Base-by-base conservation (phyloP, 1,140 invertebrate genomes). In the Brachionus paranguensis region DNA sequence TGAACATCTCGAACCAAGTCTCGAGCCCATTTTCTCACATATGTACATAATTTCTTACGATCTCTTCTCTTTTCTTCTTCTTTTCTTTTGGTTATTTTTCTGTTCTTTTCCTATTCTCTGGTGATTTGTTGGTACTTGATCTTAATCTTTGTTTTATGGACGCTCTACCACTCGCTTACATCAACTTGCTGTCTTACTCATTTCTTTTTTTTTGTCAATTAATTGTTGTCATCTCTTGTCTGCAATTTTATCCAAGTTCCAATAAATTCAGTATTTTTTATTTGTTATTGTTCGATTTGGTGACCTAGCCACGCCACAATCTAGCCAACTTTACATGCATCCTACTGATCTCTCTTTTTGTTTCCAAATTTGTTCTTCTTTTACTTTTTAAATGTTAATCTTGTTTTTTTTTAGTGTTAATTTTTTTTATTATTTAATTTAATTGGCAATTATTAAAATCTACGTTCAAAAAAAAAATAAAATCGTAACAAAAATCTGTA, bases 231-330 rank as follows among this genome's bases (percentile, higher is more conserved):
- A 60, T 60, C 20, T 60, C 14, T 68, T 68, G 27, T 68, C 65
- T 68, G 12, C 65, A 14, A 14, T 12, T 68, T 68, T 68, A 5
- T 14, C 33, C 65, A 68, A 68, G 65, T 68, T 68, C 65, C 65
- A 68, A 68, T 68, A 37, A 68, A 68, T 68, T 68, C 65, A 68
- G 65, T 68, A 68, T 68, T 68, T 68, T 68, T 68, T 68, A 60
- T 20, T 60, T 60, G 53, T 60, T 60, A 60, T 20, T 60, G 53
- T 60, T 60, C 53, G 20, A 60, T 60, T 24, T 27, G 53, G 53
- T 55, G 53, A 55, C 53, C 20, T 7, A 55, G 20, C n/a, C 3
- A 5, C 29, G 29, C 29, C 29, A 55, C 53, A 10, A 60, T 60
- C 53, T 27, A 60, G 53, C 53, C 53, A 60, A 20, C 53, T 60